Percentiles rank a stretch among this genome's conserved stretches.
Conservation (phyloP, 2,888 invertebrate genomes). For the Stenodera caucasica region DNA sequence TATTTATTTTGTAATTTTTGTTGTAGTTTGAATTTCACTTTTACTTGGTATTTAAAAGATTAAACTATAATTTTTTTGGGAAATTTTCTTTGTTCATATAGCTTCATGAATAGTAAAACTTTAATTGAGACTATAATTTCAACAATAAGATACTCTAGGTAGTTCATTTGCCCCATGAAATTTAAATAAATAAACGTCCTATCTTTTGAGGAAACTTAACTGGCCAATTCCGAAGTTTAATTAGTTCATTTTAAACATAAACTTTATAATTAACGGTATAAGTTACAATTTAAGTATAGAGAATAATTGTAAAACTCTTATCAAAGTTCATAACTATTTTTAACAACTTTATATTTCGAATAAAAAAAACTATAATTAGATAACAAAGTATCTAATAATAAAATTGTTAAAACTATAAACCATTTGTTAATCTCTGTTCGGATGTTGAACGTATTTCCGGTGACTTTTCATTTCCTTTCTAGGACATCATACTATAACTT, state of each 20-base stretch:
- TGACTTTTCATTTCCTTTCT: constrained; percentile 9
- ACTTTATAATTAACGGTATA: not conserved
- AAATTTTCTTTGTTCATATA: too few relatives aligned
- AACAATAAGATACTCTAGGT: too few relatives aligned
- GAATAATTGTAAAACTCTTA: too few relatives aligned
- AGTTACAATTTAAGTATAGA: not conserved
- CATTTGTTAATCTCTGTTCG: constrained; percentile 11
- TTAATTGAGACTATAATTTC: too few relatives aligned
- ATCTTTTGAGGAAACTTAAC: not conserved
- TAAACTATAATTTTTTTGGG: too few relatives aligned
- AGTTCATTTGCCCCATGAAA: too few relatives aligned
- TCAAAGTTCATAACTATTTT: too few relatives aligned
- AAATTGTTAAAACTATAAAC: not conserved
- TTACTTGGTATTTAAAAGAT: not conserved
- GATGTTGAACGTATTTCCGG: constrained; percentile 19
- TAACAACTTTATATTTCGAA: too few relatives aligned
- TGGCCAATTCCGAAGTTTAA: not conserved
- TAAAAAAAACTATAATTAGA: too few relatives aligned
- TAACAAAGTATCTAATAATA: too few relatives aligned
- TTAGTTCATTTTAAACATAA: not conserved
- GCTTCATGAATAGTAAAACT: too few relatives aligned
- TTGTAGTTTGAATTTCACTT: not conserved
- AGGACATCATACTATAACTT: constrained; percentile 15
- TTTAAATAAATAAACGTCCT: too few relatives aligned
- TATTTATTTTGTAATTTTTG: not conserved